These are phyloP conservation scores for Phyllostomus hastatus DNA, from an alignment of 2,113 vertebrate species.

Conservation along the genomic window DNA sequence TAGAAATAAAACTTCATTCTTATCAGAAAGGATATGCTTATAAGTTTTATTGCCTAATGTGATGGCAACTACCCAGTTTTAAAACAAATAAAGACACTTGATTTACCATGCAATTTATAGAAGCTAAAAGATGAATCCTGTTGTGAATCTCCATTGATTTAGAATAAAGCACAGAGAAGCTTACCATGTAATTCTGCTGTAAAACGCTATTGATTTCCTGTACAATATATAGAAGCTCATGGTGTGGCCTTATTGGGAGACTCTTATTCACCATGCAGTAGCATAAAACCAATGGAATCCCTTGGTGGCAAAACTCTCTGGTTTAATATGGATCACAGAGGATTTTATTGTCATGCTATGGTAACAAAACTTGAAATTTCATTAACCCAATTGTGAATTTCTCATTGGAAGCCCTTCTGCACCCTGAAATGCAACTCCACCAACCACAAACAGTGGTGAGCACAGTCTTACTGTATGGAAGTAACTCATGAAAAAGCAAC, in stretches of 20 bases:
- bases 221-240: slow-evolving; percentile 26
- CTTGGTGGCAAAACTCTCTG: neutral
- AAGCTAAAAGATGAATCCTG: slow-evolving; percentile 60
- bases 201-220: slow-evolving; percentile 74
- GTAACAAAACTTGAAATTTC: neutral
- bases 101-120: slow-evolving; percentile 53
- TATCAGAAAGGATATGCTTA: neutral
- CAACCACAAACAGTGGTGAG: neutral
- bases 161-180: slow-evolving; percentile 20
- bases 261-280: neutral
- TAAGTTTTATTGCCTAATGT: neutral
- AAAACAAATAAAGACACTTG: slow-evolving; percentile 41
- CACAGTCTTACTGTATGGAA: neutral
- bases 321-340: neutral
- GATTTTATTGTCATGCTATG: neutral
- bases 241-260: neutral
- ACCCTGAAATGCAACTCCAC: neutral
- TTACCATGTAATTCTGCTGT: slow-evolving; percentile 63
- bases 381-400: neutral
- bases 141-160: slow-evolving; percentile 68
- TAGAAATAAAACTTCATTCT: neutral
- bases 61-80: neutral
- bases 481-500: neutral
- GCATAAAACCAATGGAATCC: neutral
- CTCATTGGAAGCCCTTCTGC: neutral